These are phyloP conservation scores for Lasiurus cinereus DNA, from an alignment of 2,113 vertebrate species.

Conservation along the genomic window DNA sequence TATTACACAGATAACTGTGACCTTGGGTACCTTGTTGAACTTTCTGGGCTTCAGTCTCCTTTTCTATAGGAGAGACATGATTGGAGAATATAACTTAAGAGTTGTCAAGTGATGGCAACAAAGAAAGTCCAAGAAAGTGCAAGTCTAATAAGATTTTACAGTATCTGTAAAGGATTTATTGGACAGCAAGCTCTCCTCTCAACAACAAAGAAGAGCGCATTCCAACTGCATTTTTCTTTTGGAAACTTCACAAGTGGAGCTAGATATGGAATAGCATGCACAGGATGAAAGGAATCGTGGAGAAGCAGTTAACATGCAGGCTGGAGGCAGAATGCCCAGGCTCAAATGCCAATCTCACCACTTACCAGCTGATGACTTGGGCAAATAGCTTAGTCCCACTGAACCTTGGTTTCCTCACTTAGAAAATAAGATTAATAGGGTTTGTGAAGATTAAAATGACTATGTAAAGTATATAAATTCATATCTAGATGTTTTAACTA, in stretches of 20 bases:
- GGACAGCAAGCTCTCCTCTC: background rate
- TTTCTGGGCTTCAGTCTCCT: background rate
- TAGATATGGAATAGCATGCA: fast-evolving
- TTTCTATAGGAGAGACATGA: background rate
- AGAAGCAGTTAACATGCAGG: background rate
- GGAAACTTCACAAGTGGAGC: background rate
- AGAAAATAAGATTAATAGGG: background rate
- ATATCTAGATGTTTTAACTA: background rate
- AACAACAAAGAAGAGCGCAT: background rate
- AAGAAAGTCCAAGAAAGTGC: background rate
- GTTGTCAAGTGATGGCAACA: background rate
- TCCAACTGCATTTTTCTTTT: background rate
- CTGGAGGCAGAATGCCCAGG: no score
- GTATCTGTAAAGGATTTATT: background rate
- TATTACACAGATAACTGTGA: background rate
- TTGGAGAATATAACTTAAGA: background rate
- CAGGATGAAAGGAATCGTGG: background rate
- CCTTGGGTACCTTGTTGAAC: background rate
- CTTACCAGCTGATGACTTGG: background rate
- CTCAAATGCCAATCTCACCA: fast-evolving
- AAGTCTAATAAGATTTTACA: background rate
- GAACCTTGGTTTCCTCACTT: background rate
- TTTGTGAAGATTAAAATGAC: background rate
- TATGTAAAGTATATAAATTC: background rate
- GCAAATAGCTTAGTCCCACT: background rate